Evolutionary conservation across 37 sponge, comb jelly and placozoan genomes (phyloP).

Genomic region (Aphrocallistes beatrix): DNA sequence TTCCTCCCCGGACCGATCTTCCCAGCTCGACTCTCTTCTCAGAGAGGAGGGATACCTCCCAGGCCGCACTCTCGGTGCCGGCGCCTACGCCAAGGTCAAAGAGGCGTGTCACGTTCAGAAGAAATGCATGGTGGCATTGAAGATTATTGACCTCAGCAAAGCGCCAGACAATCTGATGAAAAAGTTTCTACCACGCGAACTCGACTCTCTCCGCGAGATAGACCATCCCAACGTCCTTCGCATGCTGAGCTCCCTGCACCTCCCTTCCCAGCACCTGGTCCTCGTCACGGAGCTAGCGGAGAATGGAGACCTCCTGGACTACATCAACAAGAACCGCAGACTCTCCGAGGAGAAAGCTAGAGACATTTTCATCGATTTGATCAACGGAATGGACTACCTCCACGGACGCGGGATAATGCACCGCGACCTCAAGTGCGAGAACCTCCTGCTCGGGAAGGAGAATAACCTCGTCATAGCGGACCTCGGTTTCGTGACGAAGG

Average conservation of each 20-base stretch:
- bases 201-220: conserved; percentile 43
- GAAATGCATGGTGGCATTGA: conserved; percentile 65
- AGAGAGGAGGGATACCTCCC: neutral
- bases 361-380: conserved; percentile 48
- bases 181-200: conserved; percentile 81
- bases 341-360: conserved; percentile 58
- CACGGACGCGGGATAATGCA: conserved; percentile 66
- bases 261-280: conserved; percentile 38
- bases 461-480: conserved; percentile 59
- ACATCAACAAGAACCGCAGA: conserved; percentile 49
- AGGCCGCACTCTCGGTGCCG: conserved; percentile 59
- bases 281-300: conserved; percentile 73
- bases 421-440: conserved; percentile 87
- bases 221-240: conserved; percentile 49
- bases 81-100: conserved; percentile 91
- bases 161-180: conserved; percentile 71
- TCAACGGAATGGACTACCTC: conserved; percentile 45
- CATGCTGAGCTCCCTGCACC: conserved; percentile 13
- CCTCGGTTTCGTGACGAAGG: conserved; percentile 58
- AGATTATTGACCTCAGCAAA: conserved; percentile 60
- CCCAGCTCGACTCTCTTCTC: neutral
- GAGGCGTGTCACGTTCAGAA: conserved; percentile 30
- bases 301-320: conserved; percentile 81
- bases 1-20: neutral
- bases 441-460: conserved; percentile 54